Conservation (phyloP, 2,113 vertebrate genomes). For the Scomber scombrus region DNA sequence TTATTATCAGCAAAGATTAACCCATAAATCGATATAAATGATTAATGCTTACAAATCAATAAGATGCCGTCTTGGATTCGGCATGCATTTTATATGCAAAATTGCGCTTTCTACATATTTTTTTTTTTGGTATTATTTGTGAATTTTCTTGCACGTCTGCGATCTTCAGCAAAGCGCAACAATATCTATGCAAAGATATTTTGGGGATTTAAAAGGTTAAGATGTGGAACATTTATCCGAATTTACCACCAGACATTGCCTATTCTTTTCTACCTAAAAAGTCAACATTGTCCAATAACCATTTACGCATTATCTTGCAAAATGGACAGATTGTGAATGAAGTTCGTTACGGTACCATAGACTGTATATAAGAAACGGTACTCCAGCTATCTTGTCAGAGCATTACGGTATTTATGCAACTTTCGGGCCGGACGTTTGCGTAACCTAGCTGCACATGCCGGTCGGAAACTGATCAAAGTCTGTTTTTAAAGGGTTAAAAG, state of each 20-base stretch:
- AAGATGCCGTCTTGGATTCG: not conserved
- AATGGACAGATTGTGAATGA: not conserved
- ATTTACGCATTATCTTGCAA: fast-evolving
- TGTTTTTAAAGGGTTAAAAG: not conserved
- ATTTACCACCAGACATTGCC: not conserved
- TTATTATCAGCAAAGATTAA: fast-evolving
- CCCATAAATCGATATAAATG: fast-evolving
- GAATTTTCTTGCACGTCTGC: not conserved
- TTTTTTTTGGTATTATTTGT: not conserved
- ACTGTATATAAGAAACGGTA: too few species aligned
- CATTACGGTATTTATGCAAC: slow-evolving; percentile 78
- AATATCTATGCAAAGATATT: not conserved
- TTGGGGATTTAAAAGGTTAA: fast-evolving
- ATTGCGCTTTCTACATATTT: fast-evolving
- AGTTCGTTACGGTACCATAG: not conserved
- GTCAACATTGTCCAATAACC: fast-evolving
- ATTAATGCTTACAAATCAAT: fast-evolving
- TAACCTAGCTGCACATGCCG: slow-evolving; percentile 19
- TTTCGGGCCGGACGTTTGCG: slow-evolving; percentile 52
- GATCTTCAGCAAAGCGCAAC: too few species aligned
- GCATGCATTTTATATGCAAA: not conserved
- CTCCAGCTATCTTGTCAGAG: fast-evolving
- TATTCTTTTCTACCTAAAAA: fast-evolving
- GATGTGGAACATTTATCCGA: not conserved
- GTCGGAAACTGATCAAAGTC: not conserved